Evolutionary conservation across 2,113 vertebrate species (phyloP), one percentile per base, ranked within the genome.

Genomic region (Lonchura striata): DNA sequence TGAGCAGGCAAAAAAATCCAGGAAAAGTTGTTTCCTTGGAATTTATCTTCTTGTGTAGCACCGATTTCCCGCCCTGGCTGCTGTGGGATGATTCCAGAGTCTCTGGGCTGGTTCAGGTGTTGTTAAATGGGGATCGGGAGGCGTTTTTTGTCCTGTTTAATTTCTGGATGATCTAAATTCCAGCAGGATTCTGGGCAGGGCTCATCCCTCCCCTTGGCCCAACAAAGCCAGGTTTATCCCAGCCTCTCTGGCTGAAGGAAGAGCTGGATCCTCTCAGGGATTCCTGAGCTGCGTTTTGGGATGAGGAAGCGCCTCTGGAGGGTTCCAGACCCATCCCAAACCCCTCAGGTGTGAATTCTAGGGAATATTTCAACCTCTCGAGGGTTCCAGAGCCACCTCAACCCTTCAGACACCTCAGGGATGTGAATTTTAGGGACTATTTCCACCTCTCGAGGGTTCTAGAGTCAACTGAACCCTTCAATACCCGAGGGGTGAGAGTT

Each of bases 1-100:
- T 75, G 57, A 85, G 59, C 22, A 75, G 33, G 27, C 6, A 35
- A 35, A 74, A 25, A 50, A 21, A 57, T 3, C 27, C 77, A 31
- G 50, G 50, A 50, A 44, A 86, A 82, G 44, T 39, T 31, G 4
- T 86, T 90, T 76, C 22, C 78, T 71, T 53, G 74, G 44, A 4
- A 47, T 74, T 74, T 1, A 4, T 61, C 65, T 44, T 10, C 27
- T 57, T 9, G 20, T 9, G 28, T 6, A 21, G 35, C 0, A 0
- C 28, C 2, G 6, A 5, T 44, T 64, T 44, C 57, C 37, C 11
- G 5, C 9, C 15, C 6, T 6, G 28, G 31, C 3, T 16, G 33
- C 6, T 24, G 25, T 7, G 41, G 68, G 61, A 14, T 21, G 25
- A 4, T 69, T 68, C 56, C 41, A 4, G 24, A 2, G 7, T 33